Conservation (phyloP, 2,113 vertebrate species). For the Xiphias gladius region DNA sequence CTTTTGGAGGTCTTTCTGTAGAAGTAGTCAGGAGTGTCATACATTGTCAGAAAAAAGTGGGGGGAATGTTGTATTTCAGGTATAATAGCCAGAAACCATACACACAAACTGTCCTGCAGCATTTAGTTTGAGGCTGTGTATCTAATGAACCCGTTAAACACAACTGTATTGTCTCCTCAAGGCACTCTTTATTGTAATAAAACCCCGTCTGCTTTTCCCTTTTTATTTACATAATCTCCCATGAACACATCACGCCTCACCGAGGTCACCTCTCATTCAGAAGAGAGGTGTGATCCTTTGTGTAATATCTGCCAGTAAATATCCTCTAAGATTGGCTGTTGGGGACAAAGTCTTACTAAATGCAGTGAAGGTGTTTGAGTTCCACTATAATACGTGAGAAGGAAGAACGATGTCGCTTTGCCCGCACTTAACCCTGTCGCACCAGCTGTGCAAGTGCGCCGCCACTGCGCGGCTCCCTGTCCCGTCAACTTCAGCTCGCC, state of each 20-base stretch:
- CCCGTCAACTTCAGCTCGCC: slow-evolving; percentile 36
- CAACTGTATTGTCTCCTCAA: slow-evolving; percentile 16
- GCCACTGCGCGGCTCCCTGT: slow-evolving; percentile 56
- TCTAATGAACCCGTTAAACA: slow-evolving; percentile 25
- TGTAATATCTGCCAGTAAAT: slow-evolving; percentile 8
- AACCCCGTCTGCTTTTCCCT: slow-evolving; percentile 30
- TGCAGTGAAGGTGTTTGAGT: not conserved
- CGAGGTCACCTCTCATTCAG: too few relatives aligned
- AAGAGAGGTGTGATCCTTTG: too few relatives aligned
- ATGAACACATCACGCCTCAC: not conserved
- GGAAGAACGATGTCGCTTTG: not conserved
- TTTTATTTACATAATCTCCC: slow-evolving; percentile 11
- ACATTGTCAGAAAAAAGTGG: not conserved
- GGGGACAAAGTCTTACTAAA: not conserved
- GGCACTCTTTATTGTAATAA: slow-evolving; percentile 18
- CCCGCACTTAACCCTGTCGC: not conserved
- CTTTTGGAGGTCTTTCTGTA: not conserved
- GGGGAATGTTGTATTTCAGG: slow-evolving; percentile 44
- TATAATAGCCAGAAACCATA: not conserved
- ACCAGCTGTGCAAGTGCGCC: slow-evolving; percentile 24
- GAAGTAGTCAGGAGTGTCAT: not conserved
- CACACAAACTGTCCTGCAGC: not conserved
- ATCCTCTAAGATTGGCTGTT: not conserved
- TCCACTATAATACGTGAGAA: not conserved
- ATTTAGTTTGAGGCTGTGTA: slow-evolving; percentile 25